These are phyloP conservation scores for Pitta sordida DNA, from an alignment of 2,113 vertebrate species.

Conservation along the genomic window DNA sequence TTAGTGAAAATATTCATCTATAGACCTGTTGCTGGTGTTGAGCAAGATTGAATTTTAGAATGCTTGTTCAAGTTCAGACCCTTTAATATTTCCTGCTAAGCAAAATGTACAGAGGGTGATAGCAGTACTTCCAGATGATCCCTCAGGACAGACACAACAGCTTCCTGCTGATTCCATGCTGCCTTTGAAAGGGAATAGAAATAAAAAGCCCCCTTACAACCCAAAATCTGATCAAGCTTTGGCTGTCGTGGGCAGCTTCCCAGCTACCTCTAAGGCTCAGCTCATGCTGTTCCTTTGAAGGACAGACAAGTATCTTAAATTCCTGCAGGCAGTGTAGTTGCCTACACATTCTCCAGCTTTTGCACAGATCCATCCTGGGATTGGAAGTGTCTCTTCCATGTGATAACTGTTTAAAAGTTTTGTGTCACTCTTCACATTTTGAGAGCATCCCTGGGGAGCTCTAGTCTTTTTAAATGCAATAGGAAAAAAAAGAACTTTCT, in stretches of 20 bases:
- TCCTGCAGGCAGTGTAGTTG: too few relatives aligned
- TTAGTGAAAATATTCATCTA: neutral
- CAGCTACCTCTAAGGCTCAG: neutral
- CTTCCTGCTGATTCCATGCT: neutral
- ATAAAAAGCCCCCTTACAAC: neutral
- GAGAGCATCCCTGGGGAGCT: neutral
- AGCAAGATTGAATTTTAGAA: neutral
- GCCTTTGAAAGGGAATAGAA: neutral
- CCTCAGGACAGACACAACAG: accelerated
- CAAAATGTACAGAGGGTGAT: neutral
- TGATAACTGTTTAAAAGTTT: neutral
- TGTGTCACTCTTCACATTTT: neutral
- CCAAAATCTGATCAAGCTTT: neutral
- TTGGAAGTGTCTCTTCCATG: neutral
- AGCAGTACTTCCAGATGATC: neutral
- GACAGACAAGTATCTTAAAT: neutral
- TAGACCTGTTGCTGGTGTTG: neutral
- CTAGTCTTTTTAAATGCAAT: accelerated
- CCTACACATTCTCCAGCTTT: neutral
- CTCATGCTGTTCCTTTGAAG: neutral
- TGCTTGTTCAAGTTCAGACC: neutral
- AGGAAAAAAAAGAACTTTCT: neutral
- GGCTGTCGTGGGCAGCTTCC: neutral
- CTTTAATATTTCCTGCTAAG: neutral
- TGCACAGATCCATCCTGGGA: neutral